phyloP scores from a whole-genome alignment of 2,888 invertebrate genomes.

The Ochropleura leucogaster region DNA sequence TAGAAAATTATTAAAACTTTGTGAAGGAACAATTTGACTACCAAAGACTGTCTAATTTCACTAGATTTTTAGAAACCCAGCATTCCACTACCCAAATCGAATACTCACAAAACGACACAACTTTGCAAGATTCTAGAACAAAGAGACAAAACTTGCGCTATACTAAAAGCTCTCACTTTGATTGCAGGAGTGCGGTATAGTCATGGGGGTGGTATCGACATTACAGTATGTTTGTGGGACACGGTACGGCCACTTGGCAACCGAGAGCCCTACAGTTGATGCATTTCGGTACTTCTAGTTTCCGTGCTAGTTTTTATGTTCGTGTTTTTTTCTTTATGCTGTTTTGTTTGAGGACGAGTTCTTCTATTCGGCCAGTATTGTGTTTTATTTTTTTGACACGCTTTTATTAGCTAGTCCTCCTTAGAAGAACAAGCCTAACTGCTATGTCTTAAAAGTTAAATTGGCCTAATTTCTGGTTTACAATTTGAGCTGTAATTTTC shows the following conservation, averaged over 20 bases:
- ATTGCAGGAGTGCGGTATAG: slow-evolving; percentile 77
- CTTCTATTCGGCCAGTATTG: slow-evolving; percentile 29
- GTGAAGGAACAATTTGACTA: not conserved
- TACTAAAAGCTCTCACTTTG: slow-evolving; percentile 84
- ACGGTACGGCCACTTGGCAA: slow-evolving; percentile 72
- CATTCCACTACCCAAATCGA: slow-evolving; percentile 42
- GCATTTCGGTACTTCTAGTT: slow-evolving; percentile 77
- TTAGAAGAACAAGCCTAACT: no score
- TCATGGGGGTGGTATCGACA: slow-evolving; percentile 45
- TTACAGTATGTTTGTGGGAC: slow-evolving; percentile 70
- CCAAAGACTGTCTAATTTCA: slow-evolving; percentile 3
- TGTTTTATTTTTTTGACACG: slow-evolving; percentile 31
- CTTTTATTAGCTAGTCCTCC: no score
- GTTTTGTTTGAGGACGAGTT: slow-evolving; percentile 30
- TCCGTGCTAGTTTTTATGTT: slow-evolving; percentile 68
- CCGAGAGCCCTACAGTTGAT: slow-evolving; percentile 78
- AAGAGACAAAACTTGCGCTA: slow-evolving; percentile 74
- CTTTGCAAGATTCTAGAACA: slow-evolving; percentile 52
- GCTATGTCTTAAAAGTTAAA: no score
- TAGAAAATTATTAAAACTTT: no score
- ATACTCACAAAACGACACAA: slow-evolving; percentile 42
- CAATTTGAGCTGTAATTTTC: no score
- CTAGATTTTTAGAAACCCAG: slow-evolving; percentile 7
- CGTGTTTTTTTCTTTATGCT: slow-evolving; percentile 55
- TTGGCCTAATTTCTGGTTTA: no score